Evolutionary conservation across 1,140 invertebrate species (phyloP), one percentile per base, ranked within the genome.

Genomic region (Euglossa dilemma): DNA sequence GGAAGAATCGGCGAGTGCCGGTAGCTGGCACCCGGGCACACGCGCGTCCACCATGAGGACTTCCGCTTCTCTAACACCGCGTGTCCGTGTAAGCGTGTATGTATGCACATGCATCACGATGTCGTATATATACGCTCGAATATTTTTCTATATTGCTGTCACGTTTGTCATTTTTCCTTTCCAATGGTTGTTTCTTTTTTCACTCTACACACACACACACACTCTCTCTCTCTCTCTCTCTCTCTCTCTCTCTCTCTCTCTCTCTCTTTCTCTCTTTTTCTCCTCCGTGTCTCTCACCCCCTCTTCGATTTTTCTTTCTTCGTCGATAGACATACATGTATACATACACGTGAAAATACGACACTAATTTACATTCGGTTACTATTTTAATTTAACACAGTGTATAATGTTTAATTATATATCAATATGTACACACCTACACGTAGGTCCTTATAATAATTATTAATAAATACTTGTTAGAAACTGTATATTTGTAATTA

Each of bases 31-130:
- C n/a, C 23, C 12, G 14, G 14, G 14, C 66, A 25, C 45, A 47
- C 45, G 14, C 45, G 66, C 45, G 25, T 69, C 66, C 43, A 47
- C 12, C 66, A 12, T 18, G 4, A 16, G 54, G 20, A 73, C 36
- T 57, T 45, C 54, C 54, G 28, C 11, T n/a, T 56, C 54, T 25
- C 23, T 47, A 28, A 56, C 63, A 9, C 61, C 71, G 56, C 63
- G 80, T 82, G 80, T 82, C 64, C 73, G 63, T 59, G 56, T 23
- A 73, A 59, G 85, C 86, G 88, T 88, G 80, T 88, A 90, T 86
- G 84, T 74, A 84, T 75, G 67, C 74, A 84, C 87, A 87, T 89
- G 89, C 90, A 90, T 89, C 87, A 90, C 74, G 79, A 88, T 90
- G 85, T 91, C 87, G 85, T 61, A 74, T 56, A 54, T 90, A 80